These are phyloP conservation scores for Pipistrellus nathusii DNA, from an alignment of 2,797 vertebrate genomes.

Conservation along the genomic window DNA sequence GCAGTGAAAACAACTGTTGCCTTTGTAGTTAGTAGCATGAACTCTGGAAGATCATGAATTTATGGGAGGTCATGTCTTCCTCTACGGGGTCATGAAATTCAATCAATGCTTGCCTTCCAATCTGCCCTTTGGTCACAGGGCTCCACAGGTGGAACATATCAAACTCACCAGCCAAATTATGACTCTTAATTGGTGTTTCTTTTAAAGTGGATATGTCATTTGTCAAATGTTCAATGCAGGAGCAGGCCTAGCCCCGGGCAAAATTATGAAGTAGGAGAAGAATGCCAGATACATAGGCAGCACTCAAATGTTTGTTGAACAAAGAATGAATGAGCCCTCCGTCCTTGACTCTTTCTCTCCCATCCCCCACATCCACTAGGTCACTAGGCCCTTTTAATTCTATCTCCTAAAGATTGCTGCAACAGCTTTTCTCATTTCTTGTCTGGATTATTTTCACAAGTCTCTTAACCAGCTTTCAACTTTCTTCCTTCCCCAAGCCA, in stretches of 20 bases:
- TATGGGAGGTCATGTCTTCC: constrained; percentile 85
- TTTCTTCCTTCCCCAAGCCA: constrained; percentile 26
- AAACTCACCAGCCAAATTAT: constrained; percentile 85
- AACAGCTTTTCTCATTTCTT: constrained; percentile 52
- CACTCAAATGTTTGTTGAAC: constrained; percentile 79
- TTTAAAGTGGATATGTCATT: constrained; percentile 85
- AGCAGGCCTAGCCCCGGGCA: constrained; percentile 78
- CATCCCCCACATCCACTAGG: constrained; percentile 47
- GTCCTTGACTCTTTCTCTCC: constrained; percentile 72
- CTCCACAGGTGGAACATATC: constrained; percentile 85
- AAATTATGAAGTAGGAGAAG: constrained; percentile 83
- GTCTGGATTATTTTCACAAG: constrained; percentile 55
- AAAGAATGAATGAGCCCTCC: constrained; percentile 71
- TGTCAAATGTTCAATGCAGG: constrained; percentile 83
- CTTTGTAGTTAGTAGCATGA: constrained; percentile 83
- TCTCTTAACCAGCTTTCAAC: constrained; percentile 41
- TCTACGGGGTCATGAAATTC: constrained; percentile 83
- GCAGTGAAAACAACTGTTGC: constrained; percentile 84
- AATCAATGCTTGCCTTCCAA: constrained; percentile 85
- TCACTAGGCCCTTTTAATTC: constrained; percentile 31
- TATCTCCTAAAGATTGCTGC: constrained; percentile 29
- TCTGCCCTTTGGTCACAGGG: constrained; percentile 83
- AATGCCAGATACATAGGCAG: constrained; percentile 80
- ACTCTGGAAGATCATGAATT: constrained; percentile 85
- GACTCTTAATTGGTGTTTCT: constrained; percentile 85